phyloP scores from a whole-genome alignment of 1,140 invertebrate species.

The Thaumetopoea pityocampa region DNA sequence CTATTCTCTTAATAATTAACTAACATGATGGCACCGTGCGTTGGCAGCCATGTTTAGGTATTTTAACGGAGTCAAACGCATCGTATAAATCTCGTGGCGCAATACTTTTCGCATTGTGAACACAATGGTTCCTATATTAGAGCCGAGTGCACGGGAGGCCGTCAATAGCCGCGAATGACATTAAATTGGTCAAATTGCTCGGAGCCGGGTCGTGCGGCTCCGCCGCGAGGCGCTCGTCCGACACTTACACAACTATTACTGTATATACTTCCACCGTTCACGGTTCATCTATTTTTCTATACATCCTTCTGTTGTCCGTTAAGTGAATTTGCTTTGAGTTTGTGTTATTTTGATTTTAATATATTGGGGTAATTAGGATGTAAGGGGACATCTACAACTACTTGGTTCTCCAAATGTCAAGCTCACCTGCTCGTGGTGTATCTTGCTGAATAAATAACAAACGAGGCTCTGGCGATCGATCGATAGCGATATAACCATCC shows the following conservation, averaged over 20 bases:
- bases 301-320: conserved; percentile 12
- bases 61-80: too few relatives aligned
- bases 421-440: too few relatives aligned
- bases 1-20: too few relatives aligned
- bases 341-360: conserved; percentile 8
- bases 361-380: too few relatives aligned
- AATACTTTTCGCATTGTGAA: conserved; percentile 45
- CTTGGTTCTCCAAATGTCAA: too few relatives aligned
- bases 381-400: too few relatives aligned
- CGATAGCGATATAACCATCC: too few relatives aligned
- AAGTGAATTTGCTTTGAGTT: background rate
- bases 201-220: conserved; percentile 49
- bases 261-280: conserved; percentile 22
- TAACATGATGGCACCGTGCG: too few relatives aligned
- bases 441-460: too few relatives aligned
- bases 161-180: conserved; percentile 66
- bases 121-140: conserved; percentile 66
- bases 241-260: conserved; percentile 20
- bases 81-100: too few relatives aligned
- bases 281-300: conserved; percentile 28
- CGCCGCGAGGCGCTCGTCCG: conserved; percentile 44
- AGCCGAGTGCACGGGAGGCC: conserved; percentile 63
- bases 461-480: too few relatives aligned
- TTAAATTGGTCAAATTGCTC: conserved; percentile 74
- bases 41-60: too few relatives aligned